A percentile compares a stretch with the other conserved stretches of the same genome.
phyloP scores from a whole-genome alignment of 2,113 vertebrate genomes.

The Arvicanthis niloticus region DNA sequence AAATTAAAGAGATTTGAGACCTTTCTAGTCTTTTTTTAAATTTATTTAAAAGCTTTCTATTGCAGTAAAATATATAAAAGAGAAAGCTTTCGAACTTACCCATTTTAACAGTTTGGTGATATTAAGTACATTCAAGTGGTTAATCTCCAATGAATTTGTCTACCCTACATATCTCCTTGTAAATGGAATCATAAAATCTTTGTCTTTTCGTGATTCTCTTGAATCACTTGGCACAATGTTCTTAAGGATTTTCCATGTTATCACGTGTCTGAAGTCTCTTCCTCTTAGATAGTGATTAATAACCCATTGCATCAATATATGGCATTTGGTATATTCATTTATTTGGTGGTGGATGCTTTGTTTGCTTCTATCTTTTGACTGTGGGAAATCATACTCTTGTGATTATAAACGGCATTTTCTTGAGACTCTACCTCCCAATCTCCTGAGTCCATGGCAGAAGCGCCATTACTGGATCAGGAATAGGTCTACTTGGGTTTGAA shows the following conservation, averaged over 20 bases:
- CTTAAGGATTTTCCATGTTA: not conserved
- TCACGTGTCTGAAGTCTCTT: not conserved
- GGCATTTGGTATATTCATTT: not conserved
- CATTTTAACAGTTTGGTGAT: slow-evolving; percentile 2
- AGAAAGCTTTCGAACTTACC: slow-evolving; percentile 1
- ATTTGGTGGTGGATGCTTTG: not conserved
- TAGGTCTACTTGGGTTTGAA: not conserved
- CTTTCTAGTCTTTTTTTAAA: not conserved
- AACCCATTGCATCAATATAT: not conserved
- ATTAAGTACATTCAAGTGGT: not conserved
- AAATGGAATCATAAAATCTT: not conserved
- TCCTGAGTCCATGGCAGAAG: not conserved
- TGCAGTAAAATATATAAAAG: slow-evolving; percentile 15
- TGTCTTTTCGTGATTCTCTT: not conserved
- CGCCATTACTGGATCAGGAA: not conserved
- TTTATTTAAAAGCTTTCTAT: not conserved
- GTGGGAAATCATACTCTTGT: slow-evolving; percentile 3
- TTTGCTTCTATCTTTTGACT: not conserved
- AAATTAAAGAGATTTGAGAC: not conserved
- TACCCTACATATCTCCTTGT: not conserved
- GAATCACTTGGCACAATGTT: not conserved
- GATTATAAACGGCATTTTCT: not conserved
- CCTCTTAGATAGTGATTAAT: not conserved
- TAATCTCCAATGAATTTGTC: not conserved
- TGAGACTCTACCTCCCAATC: not conserved